Percentiles rank a stretch among this genome's conserved stretches.
Conservation (phyloP, 2,888 invertebrate genomes). For the Elegia similella region DNA sequence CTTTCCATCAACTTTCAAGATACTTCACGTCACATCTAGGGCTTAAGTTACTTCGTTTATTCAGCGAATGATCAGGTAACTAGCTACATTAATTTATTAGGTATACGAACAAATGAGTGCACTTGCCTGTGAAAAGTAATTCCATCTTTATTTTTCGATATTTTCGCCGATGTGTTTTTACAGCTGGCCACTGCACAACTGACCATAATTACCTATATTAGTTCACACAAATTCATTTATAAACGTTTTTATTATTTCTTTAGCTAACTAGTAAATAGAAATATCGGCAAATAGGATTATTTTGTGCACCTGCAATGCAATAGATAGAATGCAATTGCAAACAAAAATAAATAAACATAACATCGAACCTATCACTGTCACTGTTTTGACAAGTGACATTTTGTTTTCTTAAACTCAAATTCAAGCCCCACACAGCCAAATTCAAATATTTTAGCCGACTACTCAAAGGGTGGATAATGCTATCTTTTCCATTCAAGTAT, state of each 20-base stretch:
- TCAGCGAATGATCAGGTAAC: too few relatives aligned
- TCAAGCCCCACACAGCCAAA: background rate
- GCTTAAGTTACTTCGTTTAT: too few relatives aligned
- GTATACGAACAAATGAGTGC: background rate
- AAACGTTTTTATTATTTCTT: too few relatives aligned
- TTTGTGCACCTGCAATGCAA: too few relatives aligned
- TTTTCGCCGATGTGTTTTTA: conserved; percentile 61
- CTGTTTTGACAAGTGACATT: background rate
- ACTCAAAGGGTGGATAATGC: background rate
- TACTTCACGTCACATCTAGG: too few relatives aligned
- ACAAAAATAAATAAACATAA: background rate
- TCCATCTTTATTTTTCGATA: conserved; percentile 63
- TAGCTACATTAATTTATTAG: too few relatives aligned
- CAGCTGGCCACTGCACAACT: conserved; percentile 60
- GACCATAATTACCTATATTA: conserved; percentile 52
- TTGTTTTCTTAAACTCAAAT: background rate
- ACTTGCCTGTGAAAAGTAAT: conserved; percentile 66
- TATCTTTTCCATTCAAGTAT: too few relatives aligned
- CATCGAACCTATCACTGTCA: background rate
- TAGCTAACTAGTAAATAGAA: background rate
- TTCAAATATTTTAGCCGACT: background rate
- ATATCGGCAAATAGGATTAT: background rate
- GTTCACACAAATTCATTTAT: too few relatives aligned
- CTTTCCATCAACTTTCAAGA: too few relatives aligned
- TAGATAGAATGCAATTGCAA: too few relatives aligned